Base-by-base conservation (phyloP, 2,888 invertebrate genomes). In the Lochmaea crataegi region DNA sequence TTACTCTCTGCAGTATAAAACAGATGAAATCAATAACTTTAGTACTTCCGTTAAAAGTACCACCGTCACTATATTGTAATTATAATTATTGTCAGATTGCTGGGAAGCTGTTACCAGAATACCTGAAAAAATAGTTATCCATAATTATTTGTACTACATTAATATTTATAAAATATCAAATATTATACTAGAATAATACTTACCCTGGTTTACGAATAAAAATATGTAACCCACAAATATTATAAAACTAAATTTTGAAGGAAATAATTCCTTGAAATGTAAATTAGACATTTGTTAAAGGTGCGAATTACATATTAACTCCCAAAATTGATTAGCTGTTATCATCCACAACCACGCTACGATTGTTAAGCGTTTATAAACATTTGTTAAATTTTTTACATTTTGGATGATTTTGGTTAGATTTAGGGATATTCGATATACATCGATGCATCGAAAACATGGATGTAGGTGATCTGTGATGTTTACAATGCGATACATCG, bases 191-290 rank as follows among this genome's bases (percentile, higher is more conserved):
- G 2, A 45, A 61, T 60, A 53, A 61, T 64, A 56, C 87, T 86
- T 89, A 96, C 97, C 97, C 92, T 97, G 97, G 85, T 94, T 95
- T 68, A 97, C 94, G 86, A 97, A 97, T 69, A 97, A 89, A 77
- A 92, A 91, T 89, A 97, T 96, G 83, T 97, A 97, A 38, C 94
- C 88, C 63, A 94, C 86, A 85, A 97, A 97, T 82, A 96, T 92
- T 65, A 94, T 85, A 82, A 93, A 90, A 83, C 94, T 95, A 83
- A 92, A 89, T 88, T 90, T 93, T 74, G 94, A 94, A 14, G 97
- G 96, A 88, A 97, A 97, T 78, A 97, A 88, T 84, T 94, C 94
- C 65, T 72, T 79, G 78, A 76, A 79, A 32, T 73, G 63, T 56
- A 68, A 65, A 65, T 11, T 60, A 7, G 69, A 64, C 73, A 73